Conservation (phyloP, 2,888 invertebrate species). For the Oligia strigilis region DNA sequence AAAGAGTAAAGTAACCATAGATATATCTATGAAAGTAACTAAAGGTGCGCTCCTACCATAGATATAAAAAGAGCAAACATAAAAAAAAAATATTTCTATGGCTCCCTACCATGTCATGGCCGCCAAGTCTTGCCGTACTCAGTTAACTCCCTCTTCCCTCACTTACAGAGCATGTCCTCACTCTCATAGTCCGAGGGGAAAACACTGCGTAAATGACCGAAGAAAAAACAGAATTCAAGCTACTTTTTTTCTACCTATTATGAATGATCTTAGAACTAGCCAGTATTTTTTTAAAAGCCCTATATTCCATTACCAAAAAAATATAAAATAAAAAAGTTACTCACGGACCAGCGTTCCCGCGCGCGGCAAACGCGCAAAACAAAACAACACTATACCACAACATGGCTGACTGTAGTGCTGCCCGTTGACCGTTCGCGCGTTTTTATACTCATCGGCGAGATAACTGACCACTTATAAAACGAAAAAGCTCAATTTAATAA, state of each 20-base stretch:
- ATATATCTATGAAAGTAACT: no score
- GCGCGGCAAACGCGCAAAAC: constrained; percentile 30
- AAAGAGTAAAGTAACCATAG: no score
- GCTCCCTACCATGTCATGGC: no score
- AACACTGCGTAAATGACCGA: no score
- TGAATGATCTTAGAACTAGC: not conserved
- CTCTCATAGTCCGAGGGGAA: not conserved
- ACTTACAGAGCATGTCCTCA: not conserved
- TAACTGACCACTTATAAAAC: constrained; percentile 30
- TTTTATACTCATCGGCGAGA: constrained; percentile 41
- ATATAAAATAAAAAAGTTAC: not conserved
- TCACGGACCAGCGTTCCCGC: constrained; percentile 54
- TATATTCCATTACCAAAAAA: not conserved
- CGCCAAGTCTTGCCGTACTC: no score
- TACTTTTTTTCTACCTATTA: not conserved
- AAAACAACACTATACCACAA: constrained; percentile 40
- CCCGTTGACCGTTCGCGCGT: not conserved
- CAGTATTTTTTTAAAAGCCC: not conserved
- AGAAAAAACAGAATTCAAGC: not conserved
- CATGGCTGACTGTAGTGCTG: constrained; percentile 39
- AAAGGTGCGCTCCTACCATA: no score
- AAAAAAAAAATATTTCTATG: no score
- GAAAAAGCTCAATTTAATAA: constrained; percentile 8
- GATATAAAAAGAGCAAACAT: no score
- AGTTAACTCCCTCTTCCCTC: not conserved